phyloP scores from a whole-genome alignment of 1,140 invertebrate genomes.

The Magallana angulata region DNA sequence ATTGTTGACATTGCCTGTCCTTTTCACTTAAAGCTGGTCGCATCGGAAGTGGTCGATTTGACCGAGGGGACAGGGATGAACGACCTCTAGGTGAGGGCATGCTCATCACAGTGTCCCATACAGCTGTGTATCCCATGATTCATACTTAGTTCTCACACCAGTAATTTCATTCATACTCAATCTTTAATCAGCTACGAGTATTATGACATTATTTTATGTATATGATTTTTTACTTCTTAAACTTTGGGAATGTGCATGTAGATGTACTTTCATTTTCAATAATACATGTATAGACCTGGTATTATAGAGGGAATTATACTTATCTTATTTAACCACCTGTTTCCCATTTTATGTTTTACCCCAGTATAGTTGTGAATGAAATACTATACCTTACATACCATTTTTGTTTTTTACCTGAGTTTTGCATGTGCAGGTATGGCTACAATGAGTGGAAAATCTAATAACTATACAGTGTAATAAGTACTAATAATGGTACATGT shows the following conservation, averaged over 20 bases:
- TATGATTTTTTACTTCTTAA: neutral
- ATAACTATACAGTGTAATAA: no score
- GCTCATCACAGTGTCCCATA: slow-evolving; percentile 9
- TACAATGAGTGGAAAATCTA: no score
- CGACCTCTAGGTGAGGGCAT: slow-evolving; percentile 62
- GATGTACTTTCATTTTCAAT: neutral
- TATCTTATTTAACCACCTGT: no score
- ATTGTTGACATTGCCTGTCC: neutral
- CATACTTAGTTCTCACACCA: slow-evolving; percentile 7
- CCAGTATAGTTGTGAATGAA: no score
- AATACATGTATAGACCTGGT: neutral
- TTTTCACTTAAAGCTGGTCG: slow-evolving; percentile 69
- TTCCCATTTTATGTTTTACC: no score
- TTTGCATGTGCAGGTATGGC: no score
- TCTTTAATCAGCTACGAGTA: neutral
- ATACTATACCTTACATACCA: no score
- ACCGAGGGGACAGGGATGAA: slow-evolving; percentile 70
- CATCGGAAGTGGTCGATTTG: slow-evolving; percentile 77
- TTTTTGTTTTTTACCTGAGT: no score
- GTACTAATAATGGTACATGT: no score
- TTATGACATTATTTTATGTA: neutral
- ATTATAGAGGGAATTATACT: no score
- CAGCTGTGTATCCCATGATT: slow-evolving; percentile 3
- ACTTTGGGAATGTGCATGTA: neutral
- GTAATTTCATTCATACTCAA: neutral